These are phyloP conservation scores for Phainopepla nitens DNA, from an alignment of 2,113 vertebrate species.

Conservation along the genomic window DNA sequence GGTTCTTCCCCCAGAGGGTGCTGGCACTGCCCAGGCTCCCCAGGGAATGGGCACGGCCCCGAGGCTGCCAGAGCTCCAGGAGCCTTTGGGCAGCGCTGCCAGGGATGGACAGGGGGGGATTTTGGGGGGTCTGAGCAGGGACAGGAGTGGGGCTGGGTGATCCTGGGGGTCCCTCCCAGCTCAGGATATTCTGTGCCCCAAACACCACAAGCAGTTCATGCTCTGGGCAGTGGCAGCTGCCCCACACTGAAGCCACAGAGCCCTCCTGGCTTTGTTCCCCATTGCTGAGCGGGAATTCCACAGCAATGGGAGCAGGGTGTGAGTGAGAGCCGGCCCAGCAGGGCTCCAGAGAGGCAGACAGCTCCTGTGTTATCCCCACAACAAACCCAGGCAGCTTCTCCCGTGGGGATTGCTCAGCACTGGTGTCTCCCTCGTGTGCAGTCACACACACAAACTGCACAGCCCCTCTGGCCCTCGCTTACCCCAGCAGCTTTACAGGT, in stretches of 20 bases:
- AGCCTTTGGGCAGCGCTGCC: neutral
- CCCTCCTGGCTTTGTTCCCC: neutral
- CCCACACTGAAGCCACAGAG: neutral
- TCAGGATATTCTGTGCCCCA: neutral
- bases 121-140: neutral
- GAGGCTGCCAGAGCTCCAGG: neutral
- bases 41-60: neutral
- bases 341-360: neutral
- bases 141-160: rapidly evolving
- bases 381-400: neutral
- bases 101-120: neutral
- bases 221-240: neutral
- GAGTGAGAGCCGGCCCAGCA: neutral
- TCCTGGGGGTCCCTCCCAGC: neutral
- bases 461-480: neutral
- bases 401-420: neutral
- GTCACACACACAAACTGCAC: neutral
- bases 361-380: neutral
- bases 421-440: neutral
- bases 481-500: neutral
- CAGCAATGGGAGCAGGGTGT: rapidly evolving
- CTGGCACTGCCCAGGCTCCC: neutral
- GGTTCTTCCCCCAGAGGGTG: neutral
- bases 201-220: neutral
- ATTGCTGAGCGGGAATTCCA: neutral